phyloP scores from a whole-genome alignment of 2,113 vertebrate species.

The Saccopteryx bilineata region DNA sequence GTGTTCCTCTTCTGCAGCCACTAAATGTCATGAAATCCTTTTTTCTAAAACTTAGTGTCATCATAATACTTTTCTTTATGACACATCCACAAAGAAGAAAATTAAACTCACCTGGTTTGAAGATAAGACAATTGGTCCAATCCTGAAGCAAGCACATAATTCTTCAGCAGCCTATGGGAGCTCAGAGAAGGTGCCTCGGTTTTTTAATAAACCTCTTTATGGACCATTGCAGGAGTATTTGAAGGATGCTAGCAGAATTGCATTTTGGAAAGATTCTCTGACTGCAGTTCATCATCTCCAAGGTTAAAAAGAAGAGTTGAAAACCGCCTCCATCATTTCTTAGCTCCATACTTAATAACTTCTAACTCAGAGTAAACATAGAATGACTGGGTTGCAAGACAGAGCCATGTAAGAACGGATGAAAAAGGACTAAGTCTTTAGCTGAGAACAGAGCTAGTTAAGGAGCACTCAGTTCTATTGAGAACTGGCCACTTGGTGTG shows the following conservation, averaged over 20 bases:
- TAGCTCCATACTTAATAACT: background rate
- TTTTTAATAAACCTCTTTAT: background rate
- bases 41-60: background rate
- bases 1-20: conserved; percentile 95
- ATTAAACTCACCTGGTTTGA: background rate
- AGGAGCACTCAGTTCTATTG: background rate
- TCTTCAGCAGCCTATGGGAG: no score
- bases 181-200: background rate
- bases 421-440: background rate
- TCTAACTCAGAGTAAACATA: background rate
- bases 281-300: background rate
- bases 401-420: background rate
- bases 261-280: conserved; percentile 7
- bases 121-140: background rate
- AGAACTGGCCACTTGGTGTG: background rate
- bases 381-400: background rate
- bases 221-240: background rate
- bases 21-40: conserved; percentile 69
- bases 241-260: background rate
- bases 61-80: background rate
- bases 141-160: background rate
- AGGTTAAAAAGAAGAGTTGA: conserved; percentile 12
- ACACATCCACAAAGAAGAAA: conserved; percentile 25
- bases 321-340: background rate
- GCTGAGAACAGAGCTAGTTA: background rate